Percentiles rank a stretch among this genome's conserved stretches.
phyloP scores from a whole-genome alignment of 1,140 invertebrate genomes.

The Ceratina calcarata region DNA sequence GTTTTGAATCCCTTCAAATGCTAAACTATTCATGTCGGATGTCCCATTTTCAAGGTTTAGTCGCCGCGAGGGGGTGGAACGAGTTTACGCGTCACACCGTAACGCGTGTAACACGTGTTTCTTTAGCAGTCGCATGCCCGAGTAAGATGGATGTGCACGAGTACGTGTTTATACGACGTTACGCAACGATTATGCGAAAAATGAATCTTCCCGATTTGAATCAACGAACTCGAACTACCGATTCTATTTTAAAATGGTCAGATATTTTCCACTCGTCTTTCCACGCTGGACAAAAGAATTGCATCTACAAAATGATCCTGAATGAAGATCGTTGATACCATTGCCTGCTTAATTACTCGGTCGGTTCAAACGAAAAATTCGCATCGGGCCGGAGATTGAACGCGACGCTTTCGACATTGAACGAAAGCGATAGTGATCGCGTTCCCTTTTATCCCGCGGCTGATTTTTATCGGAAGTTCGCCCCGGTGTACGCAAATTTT shows the following conservation, averaged over 20 bases:
- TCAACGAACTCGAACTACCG: too few relatives aligned
- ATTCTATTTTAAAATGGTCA: too few relatives aligned
- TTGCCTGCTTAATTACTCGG: neutral
- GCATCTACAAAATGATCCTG: too few relatives aligned
- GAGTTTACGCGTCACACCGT: slow-evolving; percentile 17
- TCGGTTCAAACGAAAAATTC: neutral
- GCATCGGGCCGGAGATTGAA: neutral
- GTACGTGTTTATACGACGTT: slow-evolving; percentile 23
- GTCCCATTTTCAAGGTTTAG: slow-evolving; percentile 41
- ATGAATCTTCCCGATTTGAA: too few relatives aligned
- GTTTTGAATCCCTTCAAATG: neutral
- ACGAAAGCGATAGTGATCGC: slow-evolving; percentile 16
- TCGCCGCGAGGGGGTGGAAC: slow-evolving; percentile 8
- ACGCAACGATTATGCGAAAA: slow-evolving; percentile 7
- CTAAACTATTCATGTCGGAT: neutral
- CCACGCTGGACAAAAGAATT: too few relatives aligned
- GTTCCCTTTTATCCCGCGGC: slow-evolving; percentile 3
- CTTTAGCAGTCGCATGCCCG: slow-evolving; percentile 29
- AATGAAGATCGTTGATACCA: neutral
- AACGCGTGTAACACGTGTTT: slow-evolving; percentile 35
- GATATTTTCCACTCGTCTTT: too few relatives aligned
- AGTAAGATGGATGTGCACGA: slow-evolving; percentile 42
- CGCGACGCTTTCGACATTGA: neutral
- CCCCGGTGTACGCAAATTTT: neutral
- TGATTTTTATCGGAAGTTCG: slow-evolving; percentile 26